A percentile compares a stretch with the other conserved stretches of the same genome.
These are phyloP conservation scores for Spisula solida DNA, from an alignment of 2,888 invertebrate species.

Conservation along the genomic window DNA sequence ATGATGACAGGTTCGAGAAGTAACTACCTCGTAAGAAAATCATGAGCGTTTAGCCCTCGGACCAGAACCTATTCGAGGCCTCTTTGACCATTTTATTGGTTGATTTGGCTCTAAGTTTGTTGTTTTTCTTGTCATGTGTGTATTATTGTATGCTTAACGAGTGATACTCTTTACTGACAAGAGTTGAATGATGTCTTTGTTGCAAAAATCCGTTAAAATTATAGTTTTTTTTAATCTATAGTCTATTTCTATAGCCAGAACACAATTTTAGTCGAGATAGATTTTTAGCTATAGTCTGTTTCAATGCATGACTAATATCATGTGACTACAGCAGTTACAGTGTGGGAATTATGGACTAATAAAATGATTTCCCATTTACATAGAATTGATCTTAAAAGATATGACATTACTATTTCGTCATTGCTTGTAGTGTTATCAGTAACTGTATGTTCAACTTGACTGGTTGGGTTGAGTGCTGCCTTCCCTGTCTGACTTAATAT, in stretches of 20 bases:
- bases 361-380: not conserved
- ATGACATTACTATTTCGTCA: too few relatives aligned
- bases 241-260: conserved; percentile 27
- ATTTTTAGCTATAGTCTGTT: conserved; percentile 30
- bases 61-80: not conserved
- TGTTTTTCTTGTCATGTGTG: too few relatives aligned
- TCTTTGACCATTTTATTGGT: not conserved
- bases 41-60: not conserved
- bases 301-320: conserved; percentile 35
- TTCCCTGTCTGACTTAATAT: too few relatives aligned
- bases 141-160: not conserved
- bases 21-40: not conserved
- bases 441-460: too few relatives aligned
- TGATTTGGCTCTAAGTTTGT: not conserved
- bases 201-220: conserved; percentile 15
- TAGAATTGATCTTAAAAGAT: not conserved
- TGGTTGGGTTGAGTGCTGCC: too few relatives aligned
- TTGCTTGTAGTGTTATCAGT: too few relatives aligned
- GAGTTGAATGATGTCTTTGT: conserved; percentile 1
- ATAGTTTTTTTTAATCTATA: conserved; percentile 32
- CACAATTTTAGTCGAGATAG: not conserved
- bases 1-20: not conserved
- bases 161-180: not conserved
- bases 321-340: conserved; percentile 34
- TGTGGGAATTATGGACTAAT: not conserved